Conservation (phyloP, 2,888 invertebrate genomes). For the Hemaris fuciformis region DNA sequence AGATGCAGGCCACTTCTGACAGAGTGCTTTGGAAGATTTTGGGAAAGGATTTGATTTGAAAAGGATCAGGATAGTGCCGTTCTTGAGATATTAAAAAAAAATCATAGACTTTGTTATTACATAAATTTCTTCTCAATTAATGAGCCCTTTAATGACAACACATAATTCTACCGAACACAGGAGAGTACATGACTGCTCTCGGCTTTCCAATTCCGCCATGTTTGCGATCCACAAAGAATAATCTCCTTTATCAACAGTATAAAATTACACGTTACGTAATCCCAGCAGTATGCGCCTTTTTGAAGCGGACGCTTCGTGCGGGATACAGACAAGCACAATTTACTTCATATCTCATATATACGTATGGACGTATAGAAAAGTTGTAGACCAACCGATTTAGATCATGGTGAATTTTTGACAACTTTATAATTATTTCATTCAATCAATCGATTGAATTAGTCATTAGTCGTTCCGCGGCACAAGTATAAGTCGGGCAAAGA, state of each 20-base stretch:
- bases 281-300: constrained; percentile 1
- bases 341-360: neutral
- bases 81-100: too few relatives aligned
- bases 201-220: neutral
- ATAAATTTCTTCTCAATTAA: neutral
- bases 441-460: too few relatives aligned
- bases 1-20: too few relatives aligned
- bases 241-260: neutral
- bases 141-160: neutral
- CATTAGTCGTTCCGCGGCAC: too few relatives aligned
- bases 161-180: neutral
- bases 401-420: neutral
- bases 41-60: too few relatives aligned
- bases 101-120: too few relatives aligned
- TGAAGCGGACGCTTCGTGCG: neutral
- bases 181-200: neutral
- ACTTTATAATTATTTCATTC: too few relatives aligned
- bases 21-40: too few relatives aligned
- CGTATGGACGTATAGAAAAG: neutral
- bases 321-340: neutral
- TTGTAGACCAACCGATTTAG: neutral
- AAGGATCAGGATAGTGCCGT: too few relatives aligned
- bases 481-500: too few relatives aligned
- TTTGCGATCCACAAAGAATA: constrained; percentile 1
- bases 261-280: constrained; percentile 9